Base-by-base conservation (phyloP, 2,797 vertebrate genomes). In the Parotocinclus haroldoi region DNA sequence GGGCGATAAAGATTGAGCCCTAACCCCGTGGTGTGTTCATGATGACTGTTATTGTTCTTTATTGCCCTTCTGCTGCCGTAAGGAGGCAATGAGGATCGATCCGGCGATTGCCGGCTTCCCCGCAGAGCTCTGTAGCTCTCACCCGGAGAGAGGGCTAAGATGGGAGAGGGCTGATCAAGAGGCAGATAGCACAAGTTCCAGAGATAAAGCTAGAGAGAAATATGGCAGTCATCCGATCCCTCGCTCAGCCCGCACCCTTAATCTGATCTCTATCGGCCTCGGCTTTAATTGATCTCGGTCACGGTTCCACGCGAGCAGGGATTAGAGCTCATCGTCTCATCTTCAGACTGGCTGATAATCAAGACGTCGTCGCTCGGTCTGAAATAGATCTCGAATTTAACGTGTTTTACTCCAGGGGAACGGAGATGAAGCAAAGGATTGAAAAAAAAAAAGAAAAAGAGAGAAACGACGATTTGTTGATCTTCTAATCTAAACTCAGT, bases 201-300 rank as follows among this genome's bases (percentile, higher is more conserved):
- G 38, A 48, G 65, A 66, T 57, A 69, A 54, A 51, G 57, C 18
- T 40, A 52, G 48, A 54, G 66, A 70, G 57, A 59, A 55, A 69
- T 61, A 53, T 16, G n/a, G 14, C 39, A 16, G 67, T 42, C 40
- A 52, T 64, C 69, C 58, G 40, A 75, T 78, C 63, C 63, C 60
- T 42, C 61, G 68, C 58, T 27, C 27, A 27, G 2, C 27, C 58
- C 63, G 69, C 71, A 76, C 54, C 59, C 54, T 37, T 71, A 72
- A 81, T 81, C 82, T 79, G 89, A 91, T 90, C 73, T 78, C 78
- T 84, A 91, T 90, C 89, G 8, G 80, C 81, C 72, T 66, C 82
- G 78, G 77, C 83, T 90, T 91, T 90, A 91, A 91, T 89, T 90
- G 89, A 91, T 91, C 89, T 89, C 81, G 81, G 89, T 90, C 88